phyloP scores from a whole-genome alignment of 2,113 vertebrate species.

The Uria lomvia region DNA sequence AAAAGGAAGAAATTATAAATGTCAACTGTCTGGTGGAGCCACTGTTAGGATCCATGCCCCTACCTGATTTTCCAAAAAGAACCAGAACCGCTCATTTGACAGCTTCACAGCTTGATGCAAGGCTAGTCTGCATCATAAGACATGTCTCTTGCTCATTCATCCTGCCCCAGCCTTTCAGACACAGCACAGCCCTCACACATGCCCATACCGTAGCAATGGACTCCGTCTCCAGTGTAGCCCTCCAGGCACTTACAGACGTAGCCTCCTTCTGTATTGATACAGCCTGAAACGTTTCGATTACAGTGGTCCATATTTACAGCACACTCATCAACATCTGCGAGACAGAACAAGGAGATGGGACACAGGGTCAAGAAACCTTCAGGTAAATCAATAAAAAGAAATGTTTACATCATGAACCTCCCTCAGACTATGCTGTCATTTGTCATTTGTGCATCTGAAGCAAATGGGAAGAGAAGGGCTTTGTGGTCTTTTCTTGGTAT shows the following conservation, averaged over 20 bases:
- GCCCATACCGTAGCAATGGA: conserved; percentile 73
- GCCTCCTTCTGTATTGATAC: conserved; percentile 74
- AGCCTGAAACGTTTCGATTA: conserved; percentile 31
- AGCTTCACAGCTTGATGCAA: neutral
- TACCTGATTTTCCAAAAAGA: neutral
- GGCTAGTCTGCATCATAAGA: neutral
- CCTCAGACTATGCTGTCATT: neutral
- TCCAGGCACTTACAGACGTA: conserved; percentile 75
- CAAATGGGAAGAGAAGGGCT: neutral
- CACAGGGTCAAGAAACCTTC: neutral
- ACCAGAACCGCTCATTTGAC: neutral
- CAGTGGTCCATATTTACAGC: conserved; percentile 19
- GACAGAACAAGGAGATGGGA: neutral
- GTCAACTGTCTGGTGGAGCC: neutral
- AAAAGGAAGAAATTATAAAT: neutral
- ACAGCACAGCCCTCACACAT: neutral
- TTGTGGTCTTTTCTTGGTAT: neutral
- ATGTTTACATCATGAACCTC: neutral
- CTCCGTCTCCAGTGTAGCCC: conserved; percentile 74
- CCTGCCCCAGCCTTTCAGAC: neutral
- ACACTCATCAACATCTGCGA: conserved; percentile 76
- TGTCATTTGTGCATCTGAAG: neutral
- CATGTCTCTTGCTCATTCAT: neutral
- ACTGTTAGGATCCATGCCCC: neutral
- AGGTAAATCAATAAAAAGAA: fast-evolving